Conservation (phyloP, 2,113 vertebrate genomes). For the Cacatua alba region DNA sequence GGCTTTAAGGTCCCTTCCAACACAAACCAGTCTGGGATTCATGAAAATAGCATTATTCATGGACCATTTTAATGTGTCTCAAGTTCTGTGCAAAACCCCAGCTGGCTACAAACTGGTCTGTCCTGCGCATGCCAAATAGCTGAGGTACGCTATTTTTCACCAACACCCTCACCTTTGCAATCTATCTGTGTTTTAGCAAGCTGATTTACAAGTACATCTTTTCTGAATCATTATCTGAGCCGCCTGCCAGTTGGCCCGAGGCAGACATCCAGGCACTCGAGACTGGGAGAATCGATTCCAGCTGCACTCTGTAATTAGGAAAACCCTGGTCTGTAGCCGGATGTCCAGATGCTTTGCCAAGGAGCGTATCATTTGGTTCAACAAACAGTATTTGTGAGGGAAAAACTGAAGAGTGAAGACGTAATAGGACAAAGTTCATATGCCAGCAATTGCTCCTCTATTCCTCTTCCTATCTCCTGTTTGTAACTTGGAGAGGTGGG, state of each 20-base stretch:
- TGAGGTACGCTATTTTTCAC: background rate
- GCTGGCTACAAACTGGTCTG: background rate
- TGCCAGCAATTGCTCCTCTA: background rate
- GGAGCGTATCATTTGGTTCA: background rate
- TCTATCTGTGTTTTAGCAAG: conserved; percentile 15
- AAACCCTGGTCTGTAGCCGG: conserved; percentile 44
- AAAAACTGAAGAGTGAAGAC: background rate
- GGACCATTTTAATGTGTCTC: background rate
- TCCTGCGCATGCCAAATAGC: background rate
- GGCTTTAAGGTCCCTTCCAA: background rate
- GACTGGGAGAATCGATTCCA: conserved; percentile 42
- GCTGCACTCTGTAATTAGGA: conserved; percentile 49
- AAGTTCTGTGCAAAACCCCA: background rate
- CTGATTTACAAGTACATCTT: conserved; percentile 52
- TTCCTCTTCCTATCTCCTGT: fast-evolving
- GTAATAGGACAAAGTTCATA: background rate
- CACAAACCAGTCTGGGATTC: background rate
- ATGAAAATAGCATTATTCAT: background rate
- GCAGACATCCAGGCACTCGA: conserved; percentile 30
- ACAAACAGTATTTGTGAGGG: background rate
- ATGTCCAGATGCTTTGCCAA: conserved; percentile 58
- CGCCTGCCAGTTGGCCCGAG: conserved; percentile 49
- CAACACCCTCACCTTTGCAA: conserved; percentile 17
- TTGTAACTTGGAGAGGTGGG: background rate
- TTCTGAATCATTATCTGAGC: conserved; percentile 25